Percentiles rank a stretch among this genome's conserved stretches.
phyloP scores from a whole-genome alignment of 2,797 vertebrate species.

The Sebastes miniatus region DNA sequence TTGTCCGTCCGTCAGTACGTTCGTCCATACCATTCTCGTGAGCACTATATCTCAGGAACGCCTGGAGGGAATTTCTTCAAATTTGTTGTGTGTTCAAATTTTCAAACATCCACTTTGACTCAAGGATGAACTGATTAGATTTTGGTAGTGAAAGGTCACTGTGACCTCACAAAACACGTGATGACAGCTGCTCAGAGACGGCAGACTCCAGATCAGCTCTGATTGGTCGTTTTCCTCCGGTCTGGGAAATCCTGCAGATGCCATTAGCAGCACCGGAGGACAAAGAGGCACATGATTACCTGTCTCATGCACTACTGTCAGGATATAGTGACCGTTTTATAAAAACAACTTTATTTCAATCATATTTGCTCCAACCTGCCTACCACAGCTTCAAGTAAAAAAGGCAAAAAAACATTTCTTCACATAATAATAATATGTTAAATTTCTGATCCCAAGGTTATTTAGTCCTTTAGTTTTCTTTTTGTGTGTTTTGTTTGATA shows the following conservation, averaged over 20 bases:
- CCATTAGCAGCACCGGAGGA: too few relatives aligned
- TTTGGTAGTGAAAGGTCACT: neutral
- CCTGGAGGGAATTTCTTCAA: neutral
- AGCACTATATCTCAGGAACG: rapidly evolving
- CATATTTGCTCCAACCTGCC: too few relatives aligned
- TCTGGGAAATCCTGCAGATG: too few relatives aligned
- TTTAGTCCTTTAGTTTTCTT: neutral
- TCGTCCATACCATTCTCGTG: neutral
- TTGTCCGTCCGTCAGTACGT: too few relatives aligned
- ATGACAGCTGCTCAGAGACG: too few relatives aligned
- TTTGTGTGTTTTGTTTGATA: neutral
- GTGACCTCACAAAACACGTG: neutral
- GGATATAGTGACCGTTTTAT: too few relatives aligned
- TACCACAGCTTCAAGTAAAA: too few relatives aligned
- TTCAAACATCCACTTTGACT: neutral
- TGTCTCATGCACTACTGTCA: too few relatives aligned
- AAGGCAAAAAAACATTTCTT: too few relatives aligned
- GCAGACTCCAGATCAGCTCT: too few relatives aligned
- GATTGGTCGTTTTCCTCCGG: rapidly evolving
- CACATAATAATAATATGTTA: neutral
- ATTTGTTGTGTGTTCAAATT: too few relatives aligned
- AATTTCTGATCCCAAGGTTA: neutral
- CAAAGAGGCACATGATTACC: too few relatives aligned
- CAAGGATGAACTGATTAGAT: neutral
- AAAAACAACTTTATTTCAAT: neutral